Evolutionary conservation across 1,140 invertebrate genomes (phyloP), one percentile per base, ranked within the genome.

Genomic region (Patella vulgata): DNA sequence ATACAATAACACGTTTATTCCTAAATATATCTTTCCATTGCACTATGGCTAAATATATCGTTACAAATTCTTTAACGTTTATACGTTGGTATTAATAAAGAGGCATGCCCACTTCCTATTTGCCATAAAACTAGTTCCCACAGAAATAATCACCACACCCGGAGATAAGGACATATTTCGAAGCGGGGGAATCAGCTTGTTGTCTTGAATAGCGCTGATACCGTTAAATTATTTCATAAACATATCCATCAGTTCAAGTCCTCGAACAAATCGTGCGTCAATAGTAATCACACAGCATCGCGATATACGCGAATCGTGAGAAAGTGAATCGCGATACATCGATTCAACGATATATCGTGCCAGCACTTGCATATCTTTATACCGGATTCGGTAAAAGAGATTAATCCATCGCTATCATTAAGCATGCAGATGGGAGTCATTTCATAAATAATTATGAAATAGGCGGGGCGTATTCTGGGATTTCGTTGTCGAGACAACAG

Each of bases 141-240:
- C 30, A 17, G 43, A 43, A 56, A 12, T 36, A 14, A 1, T 39
- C 53, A 36, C 53, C 17, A 25, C 57, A 57, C 39, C 59, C 59
- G 25, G 56, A 52, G 21, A 21, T 39, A 40, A 43, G 56, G 14
- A 46, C 63, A 57, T 66, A 14, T 48, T 60, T 31, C 60, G 58
- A 23, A 60, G n/a, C 5, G 52, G 52, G 0, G 63, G 28, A 14
- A 60, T 33, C 6, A 46, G 46, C 14, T 58, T 51, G n/a, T 21
- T 6, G 21, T 66, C 58, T 17, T 42, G 31, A 25, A 57, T 53
- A 36, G 11, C 5, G 14, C 36, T 31, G 12, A 11, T 60, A 4
- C 52, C 58, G 57, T 66, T 66, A 44, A 55, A 66, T 31, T 28
- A 28, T 33, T 27, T 39, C 47, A 65, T 54, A 27, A 59, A 65